Evolutionary conservation across 2,797 vertebrate species (phyloP), one percentile per base, ranked within the genome.

Genomic region (Acrossocheilus wenchowensis): DNA sequence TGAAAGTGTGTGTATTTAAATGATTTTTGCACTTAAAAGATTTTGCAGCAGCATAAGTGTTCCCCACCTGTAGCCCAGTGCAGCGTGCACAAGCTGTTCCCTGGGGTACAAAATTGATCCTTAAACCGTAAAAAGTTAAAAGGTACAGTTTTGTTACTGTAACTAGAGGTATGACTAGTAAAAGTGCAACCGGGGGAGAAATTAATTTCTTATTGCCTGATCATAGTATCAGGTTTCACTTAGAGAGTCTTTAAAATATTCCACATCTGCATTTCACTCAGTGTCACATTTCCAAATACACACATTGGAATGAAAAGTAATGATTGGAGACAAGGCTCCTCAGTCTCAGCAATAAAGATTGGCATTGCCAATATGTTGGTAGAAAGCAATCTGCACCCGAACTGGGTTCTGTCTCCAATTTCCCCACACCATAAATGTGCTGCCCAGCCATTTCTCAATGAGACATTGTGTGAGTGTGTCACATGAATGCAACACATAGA

Each of bases 111-210:
- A 64, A 64, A 64, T 64, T 26, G 1, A 62, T 26, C n/a, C 60
- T 26, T 26, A 62, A 62, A 26, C 1, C 11, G n/a, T 62, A 62
- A 64, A 64, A 64, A 64, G 11, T 30, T 30, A 26, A 26, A 62
- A 62, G n/a, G 60, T 64, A 64, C 5, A 26, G 6, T 30, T 64
- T 64, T 26, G n/a, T 62, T 6, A 26, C 60, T 62, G 4, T 26
- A 62, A 30, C 57, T 12, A 64, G 5, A 52, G n/a, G 11, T 64
- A 94, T 91, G 93, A 91, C 92, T 91, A 95, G 91, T 93, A 92
- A 95, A 94, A 93, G 94, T 93, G 95, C 95, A 95, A 92, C 92
- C 93, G 95, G 94, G 95, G 93, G 93, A 95, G 95, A 95, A 96
- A 95, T 94, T 91, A 94, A 96, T 94, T 93, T 94, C 93, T 94